These are phyloP conservation scores for Leptobrachium leishanense DNA, from an alignment of 2,113 vertebrate genomes.

Conservation along the genomic window DNA sequence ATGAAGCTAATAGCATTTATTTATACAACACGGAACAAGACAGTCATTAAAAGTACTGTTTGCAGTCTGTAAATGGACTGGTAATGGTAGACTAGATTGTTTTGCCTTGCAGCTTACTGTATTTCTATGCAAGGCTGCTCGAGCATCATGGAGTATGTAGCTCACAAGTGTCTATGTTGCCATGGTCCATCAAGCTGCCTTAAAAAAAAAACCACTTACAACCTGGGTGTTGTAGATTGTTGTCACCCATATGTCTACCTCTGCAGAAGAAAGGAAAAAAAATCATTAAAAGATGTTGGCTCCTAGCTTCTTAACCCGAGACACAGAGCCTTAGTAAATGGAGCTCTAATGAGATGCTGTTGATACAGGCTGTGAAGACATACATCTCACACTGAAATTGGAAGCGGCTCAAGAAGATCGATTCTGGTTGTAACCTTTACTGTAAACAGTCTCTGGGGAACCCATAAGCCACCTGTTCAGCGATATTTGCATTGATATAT, in stretches of 20 bases:
- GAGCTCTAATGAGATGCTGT: constrained; percentile 52
- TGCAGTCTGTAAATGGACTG: too few species aligned
- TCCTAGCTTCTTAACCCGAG: constrained; percentile 13
- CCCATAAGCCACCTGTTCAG: constrained; percentile 58
- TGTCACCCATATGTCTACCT: background rate
- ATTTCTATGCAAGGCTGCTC: too few species aligned
- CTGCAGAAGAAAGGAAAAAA: background rate
- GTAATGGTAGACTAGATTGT: too few species aligned
- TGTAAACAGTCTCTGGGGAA: constrained; percentile 57
- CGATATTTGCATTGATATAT: constrained; percentile 59
- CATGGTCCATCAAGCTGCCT: too few species aligned
- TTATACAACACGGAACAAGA: too few species aligned
- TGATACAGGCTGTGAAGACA: constrained; percentile 50
- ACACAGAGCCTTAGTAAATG: constrained; percentile 50
- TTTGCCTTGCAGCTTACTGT: too few species aligned
- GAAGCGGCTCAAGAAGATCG: constrained; percentile 55
- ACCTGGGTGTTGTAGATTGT: background rate
- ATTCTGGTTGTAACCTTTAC: constrained; percentile 62
- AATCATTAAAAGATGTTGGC: constrained; percentile 13
- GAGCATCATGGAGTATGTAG: too few species aligned
- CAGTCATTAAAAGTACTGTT: too few species aligned
- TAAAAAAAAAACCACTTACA: background rate
- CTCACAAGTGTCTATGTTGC: too few species aligned
- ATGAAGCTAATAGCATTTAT: too few species aligned
- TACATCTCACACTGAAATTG: constrained; percentile 57